Evolutionary conservation across 2,888 invertebrate genomes (phyloP).

Genomic region (Sesia bembeciformis): DNA sequence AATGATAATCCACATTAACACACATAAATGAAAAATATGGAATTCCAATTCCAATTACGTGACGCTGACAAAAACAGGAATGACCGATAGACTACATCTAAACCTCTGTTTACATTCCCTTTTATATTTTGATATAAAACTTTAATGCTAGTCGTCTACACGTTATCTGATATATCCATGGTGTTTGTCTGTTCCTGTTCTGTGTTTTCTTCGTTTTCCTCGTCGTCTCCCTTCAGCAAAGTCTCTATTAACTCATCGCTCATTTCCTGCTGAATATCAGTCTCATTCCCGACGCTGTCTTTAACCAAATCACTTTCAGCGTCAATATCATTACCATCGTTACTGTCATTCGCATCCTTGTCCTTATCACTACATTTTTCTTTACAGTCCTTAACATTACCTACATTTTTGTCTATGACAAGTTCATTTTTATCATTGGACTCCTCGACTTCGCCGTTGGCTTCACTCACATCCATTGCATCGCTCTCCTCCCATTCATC

Average conservation of each 20-base stretch:
- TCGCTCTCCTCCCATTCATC: neutral
- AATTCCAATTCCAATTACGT: too few species aligned
- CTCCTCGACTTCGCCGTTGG: too few species aligned
- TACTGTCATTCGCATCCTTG: neutral
- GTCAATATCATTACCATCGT: constrained; percentile 2
- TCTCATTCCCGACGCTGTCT: neutral
- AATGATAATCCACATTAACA: too few species aligned
- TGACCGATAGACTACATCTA: too few species aligned
- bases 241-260: constrained; percentile 51
- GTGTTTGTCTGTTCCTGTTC: neutral
- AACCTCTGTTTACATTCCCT: too few species aligned
- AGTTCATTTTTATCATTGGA: too few species aligned
- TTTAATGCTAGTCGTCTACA: neutral
- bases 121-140: too few species aligned
- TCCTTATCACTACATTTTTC: constrained; percentile 5
- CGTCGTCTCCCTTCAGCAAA: constrained; percentile 39
- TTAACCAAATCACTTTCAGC: constrained; percentile 1
- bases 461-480: too few species aligned
- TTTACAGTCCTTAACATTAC: constrained; percentile 4
- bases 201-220: constrained; percentile 8
- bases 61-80: too few species aligned
- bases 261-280: constrained; percentile 33
- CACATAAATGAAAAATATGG: too few species aligned
- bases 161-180: constrained; percentile 3
- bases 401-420: neutral